A percentile compares a stretch with the other conserved stretches of the same genome.
Evolutionary conservation across 2,888 invertebrate genomes (phyloP).

Genomic region (Acrobasis repandana): DNA sequence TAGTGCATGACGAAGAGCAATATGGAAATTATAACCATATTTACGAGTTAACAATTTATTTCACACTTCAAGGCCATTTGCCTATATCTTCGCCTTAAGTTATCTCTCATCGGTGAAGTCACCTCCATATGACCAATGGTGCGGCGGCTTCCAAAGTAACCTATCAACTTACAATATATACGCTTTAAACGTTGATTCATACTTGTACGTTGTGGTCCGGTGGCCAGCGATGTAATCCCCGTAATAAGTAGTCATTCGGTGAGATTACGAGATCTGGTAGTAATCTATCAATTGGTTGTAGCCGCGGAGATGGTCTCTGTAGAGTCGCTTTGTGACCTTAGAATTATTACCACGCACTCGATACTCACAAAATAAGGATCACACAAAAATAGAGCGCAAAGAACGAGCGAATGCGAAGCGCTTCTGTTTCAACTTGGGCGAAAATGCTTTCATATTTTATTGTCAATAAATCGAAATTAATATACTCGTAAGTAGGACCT

Average conservation of each 20-base stretch:
- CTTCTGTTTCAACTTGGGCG: too few relatives aligned
- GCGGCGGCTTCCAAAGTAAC: not conserved
- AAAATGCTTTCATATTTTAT: too few relatives aligned
- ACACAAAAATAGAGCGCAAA: not conserved
- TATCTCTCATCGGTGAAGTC: too few relatives aligned
- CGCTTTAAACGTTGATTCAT: not conserved
- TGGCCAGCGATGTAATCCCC: conserved; percentile 55
- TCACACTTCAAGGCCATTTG: too few relatives aligned
- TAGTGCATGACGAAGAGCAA: too few relatives aligned
- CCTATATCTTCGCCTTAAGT: too few relatives aligned
- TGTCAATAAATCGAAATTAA: too few relatives aligned
- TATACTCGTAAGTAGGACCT: too few relatives aligned
- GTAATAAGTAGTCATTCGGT: conserved; percentile 63
- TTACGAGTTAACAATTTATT: too few relatives aligned
- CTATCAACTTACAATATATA: not conserved
- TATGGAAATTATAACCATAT: too few relatives aligned
- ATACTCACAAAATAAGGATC: not conserved
- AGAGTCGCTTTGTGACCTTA: not conserved
- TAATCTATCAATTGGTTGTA: conserved; percentile 69
- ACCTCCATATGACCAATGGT: too few relatives aligned
- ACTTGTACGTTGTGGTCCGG: conserved; percentile 33
- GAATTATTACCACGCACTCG: conserved; percentile 10
- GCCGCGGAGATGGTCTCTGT: conserved; percentile 26
- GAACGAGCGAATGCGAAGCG: too few relatives aligned
- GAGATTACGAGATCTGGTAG: conserved; percentile 63